Base-by-base conservation (phyloP, 2,113 vertebrate species). In the Chauna torquata region DNA sequence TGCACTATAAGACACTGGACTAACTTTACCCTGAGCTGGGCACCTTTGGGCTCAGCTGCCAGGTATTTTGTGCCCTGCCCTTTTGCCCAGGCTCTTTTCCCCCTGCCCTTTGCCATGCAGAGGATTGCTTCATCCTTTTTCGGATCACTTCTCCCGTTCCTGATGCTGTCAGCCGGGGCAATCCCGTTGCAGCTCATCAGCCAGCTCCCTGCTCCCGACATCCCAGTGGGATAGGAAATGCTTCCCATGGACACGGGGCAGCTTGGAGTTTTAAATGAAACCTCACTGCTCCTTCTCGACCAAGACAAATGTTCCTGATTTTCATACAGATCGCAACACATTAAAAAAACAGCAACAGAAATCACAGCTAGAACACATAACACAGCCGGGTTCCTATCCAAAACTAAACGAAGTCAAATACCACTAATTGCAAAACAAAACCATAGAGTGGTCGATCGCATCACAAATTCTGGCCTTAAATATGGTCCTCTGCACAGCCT, bases 171-270 rank as follows among this genome's bases (percentile, higher is more conserved):
- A 2, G 25, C 11, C 50, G 84, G n/a, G 40, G 14, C 38, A 75
- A 87, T 28, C 44, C 62, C 62, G 30, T 2, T 55, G 52, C 52
- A 65, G 17, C 27, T 42, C 5, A 12, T 22, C 58, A 61, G 23
- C 34, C 58, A 15, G 34, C 22, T 61, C n/a, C 22, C 58, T 8
- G 5, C 27, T 65, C 27, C 27, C 16, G 7, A 13, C 8, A 9
- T 27, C 61, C 61, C 61, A 40, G 9, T 16, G 61, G 38, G 38
- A 28, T 28, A 28, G 38, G 61, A 40, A 40, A 64, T 1, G 6
- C 27, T 65, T 65, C 62, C 27, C 18, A 40, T 40, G 14, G 28
- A 50, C 0, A 2, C 0, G 0, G 8, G 9, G 38, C 59, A 22
- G 14, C 27, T 24, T 45, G 52, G 15, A 11, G 1, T 40, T 64